Evolutionary conservation across 2,113 vertebrate genomes (phyloP).

Genomic region (Eurystomus gularis): DNA sequence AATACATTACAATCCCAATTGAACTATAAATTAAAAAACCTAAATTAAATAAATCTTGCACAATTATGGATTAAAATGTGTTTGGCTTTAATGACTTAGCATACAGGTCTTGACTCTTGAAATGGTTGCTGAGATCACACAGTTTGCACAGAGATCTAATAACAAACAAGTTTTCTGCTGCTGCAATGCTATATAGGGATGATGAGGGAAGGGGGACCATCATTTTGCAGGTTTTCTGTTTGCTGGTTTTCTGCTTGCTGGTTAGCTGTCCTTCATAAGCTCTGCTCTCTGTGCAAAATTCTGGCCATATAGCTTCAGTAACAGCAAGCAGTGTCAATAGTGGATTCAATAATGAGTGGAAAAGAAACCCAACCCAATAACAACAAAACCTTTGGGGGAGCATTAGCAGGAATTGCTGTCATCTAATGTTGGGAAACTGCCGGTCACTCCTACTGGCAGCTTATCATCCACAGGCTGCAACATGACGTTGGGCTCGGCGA

Average conservation of each 20-base stretch:
- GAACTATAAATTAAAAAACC: constrained; percentile 77
- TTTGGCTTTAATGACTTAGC: constrained; percentile 78
- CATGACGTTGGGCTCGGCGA: neutral
- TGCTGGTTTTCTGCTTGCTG: neutral
- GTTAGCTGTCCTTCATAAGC: neutral
- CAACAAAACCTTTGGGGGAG: neutral
- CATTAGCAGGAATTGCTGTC: constrained; percentile 9
- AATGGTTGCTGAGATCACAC: constrained; percentile 43
- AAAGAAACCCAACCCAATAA: constrained; percentile 1
- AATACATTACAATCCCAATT: constrained; percentile 80
- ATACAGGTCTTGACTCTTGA: constrained; percentile 53
- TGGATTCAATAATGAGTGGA: neutral
- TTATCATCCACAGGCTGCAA: neutral
- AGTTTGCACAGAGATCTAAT: neutral
- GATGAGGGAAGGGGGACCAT: neutral
- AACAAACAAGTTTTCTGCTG: constrained; percentile 25
- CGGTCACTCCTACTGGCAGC: neutral
- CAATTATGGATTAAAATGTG: constrained; percentile 83
- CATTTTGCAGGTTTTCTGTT: neutral
- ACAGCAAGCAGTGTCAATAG: constrained; percentile 3
- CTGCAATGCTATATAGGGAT: neutral
- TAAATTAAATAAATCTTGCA: constrained; percentile 82
- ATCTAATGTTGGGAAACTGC: neutral
- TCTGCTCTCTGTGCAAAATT: neutral
- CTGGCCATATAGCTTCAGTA: neutral